These are phyloP conservation scores for Epicauta chinensis DNA, from an alignment of 1,140 invertebrate genomes.

Conservation along the genomic window DNA sequence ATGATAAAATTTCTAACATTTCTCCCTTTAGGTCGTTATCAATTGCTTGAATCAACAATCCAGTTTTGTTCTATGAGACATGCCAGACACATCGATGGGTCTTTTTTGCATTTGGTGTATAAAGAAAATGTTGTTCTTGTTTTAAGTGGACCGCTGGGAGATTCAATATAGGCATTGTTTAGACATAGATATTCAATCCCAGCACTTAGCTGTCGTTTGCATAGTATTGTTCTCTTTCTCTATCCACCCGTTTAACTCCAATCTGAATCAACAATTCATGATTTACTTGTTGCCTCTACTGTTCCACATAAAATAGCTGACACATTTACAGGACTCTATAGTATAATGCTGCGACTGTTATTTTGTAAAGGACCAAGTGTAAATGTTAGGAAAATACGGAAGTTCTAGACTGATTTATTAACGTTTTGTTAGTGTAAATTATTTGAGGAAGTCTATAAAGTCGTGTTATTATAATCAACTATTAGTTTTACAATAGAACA, in stretches of 20 bases:
- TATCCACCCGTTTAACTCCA: constrained; percentile 8
- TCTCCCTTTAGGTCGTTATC: too few relatives aligned
- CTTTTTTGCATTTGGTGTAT: too few relatives aligned
- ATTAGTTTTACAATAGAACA: too few relatives aligned
- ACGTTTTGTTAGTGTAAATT: constrained; percentile 14
- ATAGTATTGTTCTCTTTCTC: constrained; percentile 2
- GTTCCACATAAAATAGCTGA: constrained; percentile 12
- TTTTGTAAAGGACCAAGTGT: constrained; percentile 12
- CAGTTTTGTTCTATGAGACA: too few relatives aligned
- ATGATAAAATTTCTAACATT: too few relatives aligned
- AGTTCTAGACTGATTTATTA: constrained; percentile 15
- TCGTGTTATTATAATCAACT: too few relatives aligned
- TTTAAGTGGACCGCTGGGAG: constrained; percentile 5
- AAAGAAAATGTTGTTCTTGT: too few relatives aligned
- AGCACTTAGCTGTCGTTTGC: constrained; percentile 32
- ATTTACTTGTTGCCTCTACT: constrained; percentile 29
- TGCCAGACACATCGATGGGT: too few relatives aligned
- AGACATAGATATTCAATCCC: constrained; percentile 32
- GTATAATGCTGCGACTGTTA: constrained; percentile 8
- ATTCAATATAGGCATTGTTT: constrained; percentile 22
- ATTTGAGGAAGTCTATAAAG: too few relatives aligned
- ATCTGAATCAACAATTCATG: constrained; percentile 27
- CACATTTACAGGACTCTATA: neutral
- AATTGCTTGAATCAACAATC: too few relatives aligned
- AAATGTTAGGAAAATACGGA: constrained; percentile 14